phyloP scores from a whole-genome alignment of 1,140 invertebrate species.

The Melitaea cinxia region DNA sequence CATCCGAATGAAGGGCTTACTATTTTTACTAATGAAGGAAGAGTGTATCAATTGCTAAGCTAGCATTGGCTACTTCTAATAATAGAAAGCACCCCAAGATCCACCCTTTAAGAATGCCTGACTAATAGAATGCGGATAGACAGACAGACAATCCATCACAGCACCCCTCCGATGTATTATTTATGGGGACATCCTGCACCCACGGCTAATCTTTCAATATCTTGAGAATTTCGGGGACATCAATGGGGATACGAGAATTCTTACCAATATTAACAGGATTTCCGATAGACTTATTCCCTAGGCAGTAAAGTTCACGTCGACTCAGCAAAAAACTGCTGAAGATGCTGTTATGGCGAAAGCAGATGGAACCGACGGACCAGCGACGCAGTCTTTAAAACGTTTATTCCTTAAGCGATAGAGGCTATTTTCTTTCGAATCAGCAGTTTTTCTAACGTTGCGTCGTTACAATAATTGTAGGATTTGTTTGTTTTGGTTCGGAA shows the following conservation, averaged over 20 bases:
- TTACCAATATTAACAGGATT: slow-evolving; percentile 42
- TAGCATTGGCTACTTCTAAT: slow-evolving; percentile 72
- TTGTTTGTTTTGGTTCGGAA: slow-evolving; percentile 77
- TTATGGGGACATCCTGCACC: slow-evolving; percentile 78
- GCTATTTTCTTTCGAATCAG: slow-evolving; percentile 40
- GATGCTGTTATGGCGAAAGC: slow-evolving; percentile 45
- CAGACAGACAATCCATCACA: slow-evolving; percentile 79
- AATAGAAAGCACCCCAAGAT: slow-evolving; percentile 65
- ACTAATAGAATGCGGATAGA: slow-evolving; percentile 78
- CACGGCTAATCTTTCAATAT: slow-evolving; percentile 80
- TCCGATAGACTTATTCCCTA: slow-evolving; percentile 40
- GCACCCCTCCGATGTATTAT: slow-evolving; percentile 77
- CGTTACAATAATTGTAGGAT: slow-evolving; percentile 75
- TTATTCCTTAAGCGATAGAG: slow-evolving; percentile 50
- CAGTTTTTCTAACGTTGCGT: slow-evolving; percentile 38
- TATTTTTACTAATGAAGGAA: slow-evolving; percentile 41
- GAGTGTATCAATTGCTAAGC: slow-evolving; percentile 66
- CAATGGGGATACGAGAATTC: slow-evolving; percentile 54
- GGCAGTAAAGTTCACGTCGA: slow-evolving; percentile 44
- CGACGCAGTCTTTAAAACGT: slow-evolving; percentile 34
- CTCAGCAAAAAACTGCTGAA: slow-evolving; percentile 37
- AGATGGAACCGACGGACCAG: slow-evolving; percentile 50
- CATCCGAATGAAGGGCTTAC: slow-evolving; percentile 8
- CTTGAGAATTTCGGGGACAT: slow-evolving; percentile 72
- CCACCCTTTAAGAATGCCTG: slow-evolving; percentile 78